A percentile compares a stretch with the other conserved stretches of the same genome.
Conservation (phyloP, 2,888 invertebrate species). For the Nephrotoma guestfalica region DNA sequence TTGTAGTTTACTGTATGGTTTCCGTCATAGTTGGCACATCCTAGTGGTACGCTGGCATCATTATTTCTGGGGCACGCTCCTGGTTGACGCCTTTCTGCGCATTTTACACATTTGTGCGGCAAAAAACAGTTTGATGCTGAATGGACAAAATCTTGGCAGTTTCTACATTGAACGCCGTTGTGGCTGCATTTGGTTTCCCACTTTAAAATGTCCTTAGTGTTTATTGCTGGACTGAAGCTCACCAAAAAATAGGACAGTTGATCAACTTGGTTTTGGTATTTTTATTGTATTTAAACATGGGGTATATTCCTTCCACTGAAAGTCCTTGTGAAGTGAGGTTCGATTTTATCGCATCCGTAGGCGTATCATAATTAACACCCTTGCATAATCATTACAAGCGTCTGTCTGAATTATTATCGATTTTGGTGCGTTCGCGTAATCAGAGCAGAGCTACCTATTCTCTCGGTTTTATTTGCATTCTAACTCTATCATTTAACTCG, state of each 20-base stretch:
- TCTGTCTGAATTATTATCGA: background rate
- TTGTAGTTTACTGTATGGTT: background rate
- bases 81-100: too few relatives aligned
- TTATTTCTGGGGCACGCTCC: background rate
- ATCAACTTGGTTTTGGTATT: background rate
- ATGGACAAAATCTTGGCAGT: too few relatives aligned
- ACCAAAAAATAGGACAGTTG: background rate
- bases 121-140: too few relatives aligned
- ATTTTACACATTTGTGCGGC: too few relatives aligned
- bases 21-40: background rate
- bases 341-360: background rate
- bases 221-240: background rate
- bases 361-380: background rate
- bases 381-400: too few relatives aligned
- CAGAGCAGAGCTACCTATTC: background rate
- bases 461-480: background rate
- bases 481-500: background rate
- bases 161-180: too few relatives aligned
- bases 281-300: background rate
- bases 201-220: background rate
- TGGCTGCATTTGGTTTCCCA: background rate
- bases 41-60: too few relatives aligned
- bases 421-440: background rate
- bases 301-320: background rate
- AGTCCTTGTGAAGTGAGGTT: background rate